Evolutionary conservation across 64 coral and sea anemone genomes (phyloP).

Genomic region (Anthopleura sola): DNA sequence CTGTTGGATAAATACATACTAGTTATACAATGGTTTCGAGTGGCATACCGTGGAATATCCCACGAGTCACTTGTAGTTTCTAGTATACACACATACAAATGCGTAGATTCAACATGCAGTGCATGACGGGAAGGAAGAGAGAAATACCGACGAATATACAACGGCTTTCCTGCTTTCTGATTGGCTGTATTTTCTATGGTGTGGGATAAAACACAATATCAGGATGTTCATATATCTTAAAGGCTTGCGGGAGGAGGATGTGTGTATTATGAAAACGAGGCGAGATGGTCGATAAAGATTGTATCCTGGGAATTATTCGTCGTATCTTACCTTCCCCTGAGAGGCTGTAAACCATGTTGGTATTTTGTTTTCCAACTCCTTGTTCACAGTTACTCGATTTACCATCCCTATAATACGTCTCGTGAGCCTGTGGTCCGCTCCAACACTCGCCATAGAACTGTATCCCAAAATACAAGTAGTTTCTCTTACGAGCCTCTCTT

Average conservation of each 20-base stretch:
- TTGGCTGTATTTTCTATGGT: too few relatives aligned
- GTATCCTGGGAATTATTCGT: too few relatives aligned
- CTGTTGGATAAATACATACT: neutral
- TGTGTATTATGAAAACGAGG: neutral
- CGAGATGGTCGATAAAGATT: neutral
- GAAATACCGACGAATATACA: too few relatives aligned
- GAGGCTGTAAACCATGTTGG: conserved; percentile 32
- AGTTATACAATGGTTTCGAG: too few relatives aligned
- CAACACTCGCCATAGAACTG: conserved; percentile 55
- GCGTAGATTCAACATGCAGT: too few relatives aligned
- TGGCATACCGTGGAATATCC: too few relatives aligned
- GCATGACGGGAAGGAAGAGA: too few relatives aligned
- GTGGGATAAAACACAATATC: neutral
- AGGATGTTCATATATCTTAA: neutral
- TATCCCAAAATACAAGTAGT: conserved; percentile 33
- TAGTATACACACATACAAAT: too few relatives aligned
- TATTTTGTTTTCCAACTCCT: neutral
- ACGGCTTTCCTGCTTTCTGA: too few relatives aligned
- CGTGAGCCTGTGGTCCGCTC: conserved; percentile 15
- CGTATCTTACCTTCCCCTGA: conserved; percentile 2
- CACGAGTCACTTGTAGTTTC: too few relatives aligned
- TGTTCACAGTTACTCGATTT: neutral
- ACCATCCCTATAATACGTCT: conserved; percentile 17
- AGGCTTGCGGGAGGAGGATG: neutral
- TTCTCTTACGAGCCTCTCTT: neutral